A percentile compares a stretch with the other conserved stretches of the same genome.
Conservation (phyloP, 2,888 invertebrate species). For the Archips xylosteana region DNA sequence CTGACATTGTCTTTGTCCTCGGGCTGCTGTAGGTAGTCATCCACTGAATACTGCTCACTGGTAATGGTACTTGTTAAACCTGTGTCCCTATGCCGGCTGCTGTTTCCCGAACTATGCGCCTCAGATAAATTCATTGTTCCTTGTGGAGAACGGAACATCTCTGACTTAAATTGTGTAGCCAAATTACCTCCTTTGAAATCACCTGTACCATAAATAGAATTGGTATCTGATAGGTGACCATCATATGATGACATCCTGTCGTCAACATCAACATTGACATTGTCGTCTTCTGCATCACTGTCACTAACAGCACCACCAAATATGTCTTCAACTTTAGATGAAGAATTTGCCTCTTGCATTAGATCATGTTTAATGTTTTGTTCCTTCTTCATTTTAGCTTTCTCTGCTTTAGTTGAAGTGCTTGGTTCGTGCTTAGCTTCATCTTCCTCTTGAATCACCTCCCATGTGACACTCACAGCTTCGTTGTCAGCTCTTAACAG, state of each 20-base stretch:
- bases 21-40: conserved; percentile 42
- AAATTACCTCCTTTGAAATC: conserved; percentile 48
- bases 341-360: conserved; percentile 42
- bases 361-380: conserved; percentile 46
- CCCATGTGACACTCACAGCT: conserved; percentile 93
- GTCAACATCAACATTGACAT: conserved; percentile 90
- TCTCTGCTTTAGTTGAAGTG: conserved; percentile 48
- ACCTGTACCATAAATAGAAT: conserved; percentile 54
- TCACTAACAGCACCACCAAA: conserved; percentile 96
- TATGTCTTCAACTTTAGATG: conserved; percentile 85
- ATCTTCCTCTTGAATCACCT: conserved; percentile 93
- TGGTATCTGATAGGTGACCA: conserved; percentile 88
- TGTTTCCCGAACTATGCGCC: conserved; percentile 33
- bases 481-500: conserved; percentile 94
- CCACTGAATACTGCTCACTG: conserved; percentile 39
- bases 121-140: conserved; percentile 42
- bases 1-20: conserved; percentile 69
- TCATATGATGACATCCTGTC: conserved; percentile 90
- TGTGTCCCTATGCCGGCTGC: conserved; percentile 21
- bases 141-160: conserved; percentile 52
- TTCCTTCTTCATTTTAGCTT: conserved; percentile 50
- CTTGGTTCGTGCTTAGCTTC: conserved; percentile 74
- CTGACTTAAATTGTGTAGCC: conserved; percentile 56
- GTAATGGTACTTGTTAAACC: conserved; percentile 26
- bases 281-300: conserved; percentile 90